Conservation (phyloP, 2,797 vertebrate species). For the Ciconia nigra region DNA sequence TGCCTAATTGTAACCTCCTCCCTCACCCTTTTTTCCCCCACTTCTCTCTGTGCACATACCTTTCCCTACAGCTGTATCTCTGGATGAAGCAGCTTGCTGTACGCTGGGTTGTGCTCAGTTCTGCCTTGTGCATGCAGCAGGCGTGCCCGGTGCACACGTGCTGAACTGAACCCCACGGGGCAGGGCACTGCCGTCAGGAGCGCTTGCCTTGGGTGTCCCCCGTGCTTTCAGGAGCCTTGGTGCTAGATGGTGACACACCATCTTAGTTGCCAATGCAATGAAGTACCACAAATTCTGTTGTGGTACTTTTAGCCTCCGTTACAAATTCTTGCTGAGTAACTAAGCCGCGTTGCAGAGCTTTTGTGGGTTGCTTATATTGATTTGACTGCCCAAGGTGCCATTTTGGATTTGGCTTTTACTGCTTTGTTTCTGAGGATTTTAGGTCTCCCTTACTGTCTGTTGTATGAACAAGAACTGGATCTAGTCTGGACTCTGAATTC, state of each 20-base stretch:
- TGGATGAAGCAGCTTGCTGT: neutral
- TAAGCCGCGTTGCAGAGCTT: neutral
- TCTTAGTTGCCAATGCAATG: neutral
- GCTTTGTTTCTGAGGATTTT: neutral
- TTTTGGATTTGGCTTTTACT: neutral
- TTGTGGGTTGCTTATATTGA: neutral
- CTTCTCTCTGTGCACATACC: neutral
- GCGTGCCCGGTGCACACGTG: fast-evolving
- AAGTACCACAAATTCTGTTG: neutral
- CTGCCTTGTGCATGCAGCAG: neutral
- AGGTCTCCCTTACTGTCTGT: neutral
- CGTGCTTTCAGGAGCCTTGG: neutral
- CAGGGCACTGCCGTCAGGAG: neutral
- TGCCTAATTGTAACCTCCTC: neutral
- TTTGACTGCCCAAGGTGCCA: neutral
- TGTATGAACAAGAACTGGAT: neutral
- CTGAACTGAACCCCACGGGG: fast-evolving
- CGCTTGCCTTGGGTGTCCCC: neutral
- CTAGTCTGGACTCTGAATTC: neutral
- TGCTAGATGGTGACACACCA: neutral
- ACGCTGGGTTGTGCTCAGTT: neutral
- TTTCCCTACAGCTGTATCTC: neutral
- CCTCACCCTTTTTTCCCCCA: fast-evolving
- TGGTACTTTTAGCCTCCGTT: neutral
- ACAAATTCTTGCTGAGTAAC: neutral